phyloP scores from a whole-genome alignment of 2,113 vertebrate genomes.

The Atherinomorus stipes region DNA sequence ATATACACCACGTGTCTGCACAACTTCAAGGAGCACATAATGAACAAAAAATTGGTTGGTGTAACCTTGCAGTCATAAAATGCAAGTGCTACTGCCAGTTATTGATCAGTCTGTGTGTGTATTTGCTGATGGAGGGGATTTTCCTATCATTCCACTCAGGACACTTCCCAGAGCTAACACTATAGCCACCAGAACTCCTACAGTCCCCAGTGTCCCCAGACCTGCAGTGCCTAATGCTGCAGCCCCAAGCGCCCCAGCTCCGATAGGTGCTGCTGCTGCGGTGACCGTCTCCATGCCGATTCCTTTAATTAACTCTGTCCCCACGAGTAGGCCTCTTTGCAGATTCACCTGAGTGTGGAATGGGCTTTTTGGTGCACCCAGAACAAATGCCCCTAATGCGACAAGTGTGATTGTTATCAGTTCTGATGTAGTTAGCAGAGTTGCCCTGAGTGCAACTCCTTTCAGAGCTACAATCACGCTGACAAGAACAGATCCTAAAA shows the following conservation, averaged over 20 bases:
- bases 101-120: constrained; percentile 34
- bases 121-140: constrained; percentile 17
- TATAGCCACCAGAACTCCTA: constrained; percentile 60
- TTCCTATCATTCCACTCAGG: constrained; percentile 53
- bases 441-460: constrained; percentile 10
- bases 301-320: constrained; percentile 60
- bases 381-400: constrained; percentile 53
- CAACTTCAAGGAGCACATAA: background rate
- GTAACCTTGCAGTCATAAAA: background rate
- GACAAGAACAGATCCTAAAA: constrained; percentile 30
- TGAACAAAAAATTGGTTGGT: background rate
- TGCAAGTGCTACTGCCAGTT: background rate
- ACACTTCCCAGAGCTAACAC: constrained; percentile 60
- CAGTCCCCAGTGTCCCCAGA: constrained; percentile 68
- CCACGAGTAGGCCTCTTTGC: constrained; percentile 51
- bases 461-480: constrained; percentile 31
- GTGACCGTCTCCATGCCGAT: constrained; percentile 76
- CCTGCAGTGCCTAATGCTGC: constrained; percentile 58
- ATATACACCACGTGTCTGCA: background rate
- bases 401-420: constrained; percentile 47
- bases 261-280: constrained; percentile 72
- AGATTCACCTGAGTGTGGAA: constrained; percentile 68
- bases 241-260: constrained; percentile 66
- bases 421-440: constrained; percentile 28
- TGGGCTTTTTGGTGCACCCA: constrained; percentile 70